Percentiles rank a stretch among this genome's conserved stretches.
phyloP scores from a whole-genome alignment of 2,113 vertebrate genomes.

The Campylorhamphus procurvoides region DNA sequence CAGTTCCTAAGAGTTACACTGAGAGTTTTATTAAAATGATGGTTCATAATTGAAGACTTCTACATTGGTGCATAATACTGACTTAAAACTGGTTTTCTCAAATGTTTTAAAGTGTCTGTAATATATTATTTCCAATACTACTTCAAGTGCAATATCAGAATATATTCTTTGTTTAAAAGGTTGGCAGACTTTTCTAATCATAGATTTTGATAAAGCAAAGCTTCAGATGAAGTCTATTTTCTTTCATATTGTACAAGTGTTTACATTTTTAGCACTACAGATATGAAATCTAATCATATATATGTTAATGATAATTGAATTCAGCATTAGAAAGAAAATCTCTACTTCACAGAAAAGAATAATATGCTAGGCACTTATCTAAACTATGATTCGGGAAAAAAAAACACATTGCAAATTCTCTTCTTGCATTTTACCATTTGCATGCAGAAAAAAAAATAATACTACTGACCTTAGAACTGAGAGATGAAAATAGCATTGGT shows the following conservation, averaged over 20 bases:
- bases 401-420: neutral
- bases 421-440: neutral
- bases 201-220: neutral
- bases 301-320: neutral
- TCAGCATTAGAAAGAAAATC: neutral
- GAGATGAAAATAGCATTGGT: neutral
- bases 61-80: neutral
- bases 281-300: neutral
- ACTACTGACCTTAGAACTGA: neutral
- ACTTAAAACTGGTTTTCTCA: neutral
- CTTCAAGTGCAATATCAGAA: neutral
- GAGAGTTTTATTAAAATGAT: neutral
- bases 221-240: neutral
- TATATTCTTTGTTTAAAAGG: neutral
- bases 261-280: neutral
- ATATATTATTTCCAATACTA: neutral
- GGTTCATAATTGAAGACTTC: neutral
- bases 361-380: neutral
- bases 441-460: neutral
- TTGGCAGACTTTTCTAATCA: neutral
- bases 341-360: neutral
- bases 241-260: neutral
- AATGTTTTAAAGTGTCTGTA: neutral
- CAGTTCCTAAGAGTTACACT: neutral
- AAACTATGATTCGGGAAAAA: neutral